phyloP scores from a whole-genome alignment of 2,113 vertebrate genomes.

The Cricetomys ansorgei region DNA sequence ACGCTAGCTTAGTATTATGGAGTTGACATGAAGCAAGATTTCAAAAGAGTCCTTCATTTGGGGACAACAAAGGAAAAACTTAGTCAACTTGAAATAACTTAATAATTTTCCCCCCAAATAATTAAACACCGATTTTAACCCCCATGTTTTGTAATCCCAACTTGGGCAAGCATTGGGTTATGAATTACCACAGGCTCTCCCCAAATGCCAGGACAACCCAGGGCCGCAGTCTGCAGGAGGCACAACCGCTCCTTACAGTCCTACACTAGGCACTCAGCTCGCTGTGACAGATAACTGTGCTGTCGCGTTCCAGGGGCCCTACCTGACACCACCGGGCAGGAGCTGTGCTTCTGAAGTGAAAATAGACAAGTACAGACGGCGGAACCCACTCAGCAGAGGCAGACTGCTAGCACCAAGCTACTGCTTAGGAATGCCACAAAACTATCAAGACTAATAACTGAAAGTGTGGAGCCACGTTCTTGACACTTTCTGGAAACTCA shows the following conservation, averaged over 20 bases:
- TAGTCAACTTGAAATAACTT: slow-evolving; percentile 48
- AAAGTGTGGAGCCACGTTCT: neutral
- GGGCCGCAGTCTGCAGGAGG: neutral
- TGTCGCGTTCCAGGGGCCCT: slow-evolving; percentile 5
- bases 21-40: neutral
- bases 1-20: neutral
- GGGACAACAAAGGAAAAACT: neutral
- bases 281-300: neutral
- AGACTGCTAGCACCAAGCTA: neutral
- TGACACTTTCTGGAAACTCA: neutral
- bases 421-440: neutral
- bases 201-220: neutral
- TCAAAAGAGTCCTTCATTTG: slow-evolving; percentile 26
- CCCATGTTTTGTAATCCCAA: slow-evolving; percentile 7
- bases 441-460: neutral
- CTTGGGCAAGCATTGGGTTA: neutral
- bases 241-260: neutral
- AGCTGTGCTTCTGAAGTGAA: neutral
- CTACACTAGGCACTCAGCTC: neutral
- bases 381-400: slow-evolving; percentile 24
- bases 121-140: slow-evolving; percentile 44
- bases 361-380: neutral
- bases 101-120: slow-evolving; percentile 3
- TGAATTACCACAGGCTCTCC: slow-evolving; percentile 20
- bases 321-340: neutral